Conservation (phyloP, 2,888 invertebrate genomes). For the Trichogramma evanescens region DNA sequence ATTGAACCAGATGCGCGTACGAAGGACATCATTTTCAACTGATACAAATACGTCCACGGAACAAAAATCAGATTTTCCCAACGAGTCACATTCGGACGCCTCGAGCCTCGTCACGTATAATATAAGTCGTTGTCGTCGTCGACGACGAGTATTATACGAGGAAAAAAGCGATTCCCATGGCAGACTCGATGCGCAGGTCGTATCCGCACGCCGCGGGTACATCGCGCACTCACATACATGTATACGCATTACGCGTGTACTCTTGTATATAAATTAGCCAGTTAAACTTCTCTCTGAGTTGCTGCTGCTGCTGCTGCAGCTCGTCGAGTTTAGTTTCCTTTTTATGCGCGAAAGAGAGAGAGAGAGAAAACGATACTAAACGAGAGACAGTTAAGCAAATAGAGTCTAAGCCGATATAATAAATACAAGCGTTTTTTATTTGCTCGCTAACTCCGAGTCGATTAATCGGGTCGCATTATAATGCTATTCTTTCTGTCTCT, state of each 20-base stretch:
- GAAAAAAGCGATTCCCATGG: background rate
- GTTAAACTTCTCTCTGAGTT: constrained; percentile 1
- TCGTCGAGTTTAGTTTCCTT: background rate
- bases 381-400: constrained; percentile 4
- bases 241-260: too few relatives aligned
- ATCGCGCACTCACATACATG: too few relatives aligned
- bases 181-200: background rate
- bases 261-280: constrained; percentile 7
- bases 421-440: too few relatives aligned
- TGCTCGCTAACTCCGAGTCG: too few relatives aligned
- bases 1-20: too few relatives aligned
- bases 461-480: too few relatives aligned
- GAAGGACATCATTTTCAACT: too few relatives aligned
- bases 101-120: background rate
- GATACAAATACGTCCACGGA: too few relatives aligned
- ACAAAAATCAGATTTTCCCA: constrained; percentile 2
- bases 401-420: background rate
- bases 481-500: too few relatives aligned
- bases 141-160: too few relatives aligned
- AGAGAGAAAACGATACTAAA: background rate
- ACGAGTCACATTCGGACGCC: constrained; percentile 1
- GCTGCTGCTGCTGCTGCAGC: background rate
- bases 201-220: too few relatives aligned
- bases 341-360: background rate
- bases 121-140: too few relatives aligned